A percentile compares a stretch with the other conserved stretches of the same genome.
Conservation (phyloP, 1,140 invertebrate species). For the Callitettix versicolor region DNA sequence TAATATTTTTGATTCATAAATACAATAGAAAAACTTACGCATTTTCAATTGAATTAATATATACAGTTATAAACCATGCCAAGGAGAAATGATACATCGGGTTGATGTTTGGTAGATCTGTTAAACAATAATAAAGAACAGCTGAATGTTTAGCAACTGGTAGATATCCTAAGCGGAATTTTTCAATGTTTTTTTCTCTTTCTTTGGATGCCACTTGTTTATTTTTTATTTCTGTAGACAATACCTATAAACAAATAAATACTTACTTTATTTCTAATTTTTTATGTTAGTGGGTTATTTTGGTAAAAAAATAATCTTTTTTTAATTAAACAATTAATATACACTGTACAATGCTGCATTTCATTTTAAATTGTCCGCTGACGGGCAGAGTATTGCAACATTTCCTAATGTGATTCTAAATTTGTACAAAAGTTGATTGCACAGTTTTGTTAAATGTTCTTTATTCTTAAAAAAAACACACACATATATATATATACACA, state of each 20-base stretch:
- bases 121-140: conserved; percentile 82
- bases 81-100: conserved; percentile 93
- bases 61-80: conserved; percentile 86
- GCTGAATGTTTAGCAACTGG: conserved; percentile 79
- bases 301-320: background rate
- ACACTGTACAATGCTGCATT: too few species aligned
- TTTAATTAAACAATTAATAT: too few species aligned
- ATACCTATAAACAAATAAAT: conserved; percentile 27
- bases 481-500: too few species aligned
- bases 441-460: too few species aligned
- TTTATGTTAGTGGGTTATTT: conserved; percentile 28
- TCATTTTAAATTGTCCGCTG: too few species aligned
- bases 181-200: conserved; percentile 57
- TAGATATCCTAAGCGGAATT: conserved; percentile 68
- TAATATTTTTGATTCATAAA: background rate
- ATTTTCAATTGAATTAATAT: conserved; percentile 74
- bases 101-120: conserved; percentile 83
- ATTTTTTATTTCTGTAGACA: conserved; percentile 67
- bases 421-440: too few species aligned
- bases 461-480: too few species aligned
- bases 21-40: conserved; percentile 38
- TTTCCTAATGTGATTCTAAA: too few species aligned
- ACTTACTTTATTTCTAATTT: too few species aligned
- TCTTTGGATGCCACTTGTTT: conserved; percentile 63
- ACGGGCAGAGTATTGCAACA: too few species aligned